Evolutionary conservation across 2,888 invertebrate species (phyloP).

Genomic region (Pantelozetes paolii): DNA sequence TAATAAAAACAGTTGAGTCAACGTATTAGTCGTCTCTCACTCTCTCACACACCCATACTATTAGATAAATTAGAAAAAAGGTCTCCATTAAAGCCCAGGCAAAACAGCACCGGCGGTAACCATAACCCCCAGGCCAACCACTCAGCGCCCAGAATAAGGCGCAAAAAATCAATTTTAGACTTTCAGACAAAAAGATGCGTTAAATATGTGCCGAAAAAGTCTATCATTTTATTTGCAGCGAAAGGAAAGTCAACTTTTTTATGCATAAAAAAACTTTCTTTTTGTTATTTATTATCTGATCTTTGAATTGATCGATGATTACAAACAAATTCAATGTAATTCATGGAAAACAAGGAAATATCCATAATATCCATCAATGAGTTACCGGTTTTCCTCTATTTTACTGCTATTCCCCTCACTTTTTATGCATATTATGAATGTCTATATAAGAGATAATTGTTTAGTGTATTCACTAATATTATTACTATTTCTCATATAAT

Average conservation of each 20-base stretch:
- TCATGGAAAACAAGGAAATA: conserved; percentile 19
- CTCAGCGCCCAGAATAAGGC: not conserved
- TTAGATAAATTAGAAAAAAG: conserved; percentile 34
- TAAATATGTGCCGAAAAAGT: not conserved
- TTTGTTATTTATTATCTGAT: not conserved
- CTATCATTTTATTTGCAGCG: not conserved
- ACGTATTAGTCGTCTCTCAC: not conserved
- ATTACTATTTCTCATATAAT: too few relatives aligned
- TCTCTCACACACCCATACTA: conserved; percentile 32
- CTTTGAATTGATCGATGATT: conserved; percentile 31
- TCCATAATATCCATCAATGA: conserved; percentile 35
- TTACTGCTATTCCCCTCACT: not conserved
- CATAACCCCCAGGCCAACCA: conserved; percentile 18
- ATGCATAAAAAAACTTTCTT: not conserved
- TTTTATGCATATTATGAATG: not conserved
- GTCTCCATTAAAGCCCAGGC: conserved; percentile 1
- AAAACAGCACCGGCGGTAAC: not conserved
- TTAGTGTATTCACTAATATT: not conserved
- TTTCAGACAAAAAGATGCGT: not conserved
- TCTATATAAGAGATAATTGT: not conserved
- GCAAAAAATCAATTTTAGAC: conserved; percentile 1
- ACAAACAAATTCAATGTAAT: conserved; percentile 10
- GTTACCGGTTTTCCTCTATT: not conserved
- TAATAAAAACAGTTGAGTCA: conserved; percentile 20
- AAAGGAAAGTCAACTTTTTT: conserved; percentile 5